These are phyloP conservation scores for Bubo scandiacus DNA, from an alignment of 2,113 vertebrate species.

Conservation along the genomic window DNA sequence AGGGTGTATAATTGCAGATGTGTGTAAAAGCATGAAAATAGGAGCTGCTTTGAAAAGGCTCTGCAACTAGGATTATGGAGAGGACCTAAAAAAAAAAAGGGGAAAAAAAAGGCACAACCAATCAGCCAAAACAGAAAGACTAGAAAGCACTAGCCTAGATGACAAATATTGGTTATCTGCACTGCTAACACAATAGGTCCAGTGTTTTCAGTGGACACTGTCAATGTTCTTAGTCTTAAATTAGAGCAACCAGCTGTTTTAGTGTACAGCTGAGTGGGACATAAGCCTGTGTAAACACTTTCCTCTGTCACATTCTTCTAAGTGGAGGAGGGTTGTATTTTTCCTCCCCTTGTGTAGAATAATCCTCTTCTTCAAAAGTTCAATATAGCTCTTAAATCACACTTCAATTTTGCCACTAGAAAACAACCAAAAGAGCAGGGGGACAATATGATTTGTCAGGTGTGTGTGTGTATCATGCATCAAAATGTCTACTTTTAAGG, in stretches of 20 bases:
- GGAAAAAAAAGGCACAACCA: neutral
- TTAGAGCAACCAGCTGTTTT: conserved; percentile 64
- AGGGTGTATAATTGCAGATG: rapidly evolving
- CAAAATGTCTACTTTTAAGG: neutral
- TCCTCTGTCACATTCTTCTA: conserved; percentile 29
- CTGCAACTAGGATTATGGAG: neutral
- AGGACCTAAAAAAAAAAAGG: neutral
- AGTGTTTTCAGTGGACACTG: conserved; percentile 36
- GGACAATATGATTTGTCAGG: neutral
- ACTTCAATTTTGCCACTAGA: neutral
- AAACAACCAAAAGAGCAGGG: neutral
- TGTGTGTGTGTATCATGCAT: neutral
- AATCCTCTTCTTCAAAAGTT: neutral
- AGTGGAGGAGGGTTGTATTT: neutral
- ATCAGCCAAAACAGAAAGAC: too few species aligned
- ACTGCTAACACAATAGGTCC: conserved; percentile 28
- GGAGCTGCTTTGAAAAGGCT: neutral
- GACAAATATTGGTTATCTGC: neutral
- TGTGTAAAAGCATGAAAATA: neutral
- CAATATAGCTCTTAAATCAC: neutral
- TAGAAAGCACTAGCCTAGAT: neutral
- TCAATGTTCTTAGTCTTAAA: conserved; percentile 44
- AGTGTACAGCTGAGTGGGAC: conserved; percentile 62
- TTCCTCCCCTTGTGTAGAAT: neutral
- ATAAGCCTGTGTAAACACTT: conserved; percentile 53